phyloP scores from a whole-genome alignment of 2,888 invertebrate genomes.

The Antitype chi region DNA sequence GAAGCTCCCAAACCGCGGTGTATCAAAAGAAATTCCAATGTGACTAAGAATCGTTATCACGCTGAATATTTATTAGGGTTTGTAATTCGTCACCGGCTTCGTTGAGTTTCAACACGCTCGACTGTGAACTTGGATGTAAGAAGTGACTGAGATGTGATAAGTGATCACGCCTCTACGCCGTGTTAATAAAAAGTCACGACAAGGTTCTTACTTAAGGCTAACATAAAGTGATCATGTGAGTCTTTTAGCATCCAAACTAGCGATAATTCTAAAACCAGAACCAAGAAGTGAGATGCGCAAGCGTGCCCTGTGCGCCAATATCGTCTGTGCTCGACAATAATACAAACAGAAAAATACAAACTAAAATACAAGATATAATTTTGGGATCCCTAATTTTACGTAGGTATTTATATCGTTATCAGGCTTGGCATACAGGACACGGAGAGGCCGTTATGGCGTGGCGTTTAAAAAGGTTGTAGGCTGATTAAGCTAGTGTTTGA shows the following conservation, averaged over 20 bases:
- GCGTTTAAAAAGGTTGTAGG: too few species aligned
- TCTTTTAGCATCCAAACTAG: not conserved
- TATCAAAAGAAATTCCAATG: constrained; percentile 63
- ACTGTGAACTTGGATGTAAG: constrained; percentile 17
- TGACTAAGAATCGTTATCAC: constrained; percentile 66
- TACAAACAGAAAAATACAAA: too few species aligned
- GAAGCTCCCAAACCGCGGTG: constrained; percentile 21
- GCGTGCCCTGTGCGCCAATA: too few species aligned
- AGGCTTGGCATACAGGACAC: too few species aligned
- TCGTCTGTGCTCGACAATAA: too few species aligned
- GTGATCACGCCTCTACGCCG: not conserved
- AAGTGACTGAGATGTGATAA: constrained; percentile 25
- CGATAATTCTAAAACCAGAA: too few species aligned
- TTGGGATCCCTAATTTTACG: too few species aligned
- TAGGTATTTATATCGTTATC: too few species aligned
- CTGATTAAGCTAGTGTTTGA: not conserved
- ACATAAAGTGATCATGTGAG: not conserved
- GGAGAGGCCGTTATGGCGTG: too few species aligned
- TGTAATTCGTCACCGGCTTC: constrained; percentile 76
- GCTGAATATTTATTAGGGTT: constrained; percentile 68
- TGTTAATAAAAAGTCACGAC: not conserved
- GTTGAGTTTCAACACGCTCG: constrained; percentile 74
- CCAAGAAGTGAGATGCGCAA: too few species aligned
- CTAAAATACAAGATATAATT: too few species aligned
- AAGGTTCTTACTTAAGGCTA: not conserved